Evolutionary conservation across 2,797 vertebrate species (phyloP).

Genomic region (Hipposideros larvatus): DNA sequence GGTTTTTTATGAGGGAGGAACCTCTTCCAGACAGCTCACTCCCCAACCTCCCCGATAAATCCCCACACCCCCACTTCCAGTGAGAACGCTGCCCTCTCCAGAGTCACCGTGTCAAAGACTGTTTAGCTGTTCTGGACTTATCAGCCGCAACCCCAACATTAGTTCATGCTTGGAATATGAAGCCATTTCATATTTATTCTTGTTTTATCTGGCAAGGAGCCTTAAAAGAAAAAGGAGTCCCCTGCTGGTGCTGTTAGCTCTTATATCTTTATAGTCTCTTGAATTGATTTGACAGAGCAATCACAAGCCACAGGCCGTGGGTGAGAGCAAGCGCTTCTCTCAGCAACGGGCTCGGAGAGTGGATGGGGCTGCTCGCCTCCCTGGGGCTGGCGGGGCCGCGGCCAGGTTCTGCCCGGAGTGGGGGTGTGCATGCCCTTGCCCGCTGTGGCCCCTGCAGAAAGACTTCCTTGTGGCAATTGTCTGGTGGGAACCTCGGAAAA

Average conservation of each 20-base stretch:
- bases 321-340: constrained; percentile 77
- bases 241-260: constrained; percentile 76
- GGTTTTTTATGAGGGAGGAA: constrained; percentile 63
- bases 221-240: constrained; percentile 74
- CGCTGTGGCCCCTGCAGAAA: neutral
- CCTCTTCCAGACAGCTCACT: constrained; percentile 55
- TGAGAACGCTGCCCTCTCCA: neutral
- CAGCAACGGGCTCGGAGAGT: constrained; percentile 63
- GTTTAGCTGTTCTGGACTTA: constrained; percentile 66
- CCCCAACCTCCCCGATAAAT: neutral
- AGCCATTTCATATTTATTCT: constrained; percentile 84
- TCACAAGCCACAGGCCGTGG: constrained; percentile 75
- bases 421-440: fast-evolving
- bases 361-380: constrained; percentile 31
- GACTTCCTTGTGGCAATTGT: neutral
- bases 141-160: constrained; percentile 77
- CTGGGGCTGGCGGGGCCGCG: neutral
- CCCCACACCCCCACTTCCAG: constrained; percentile 67
- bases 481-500: neutral
- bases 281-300: constrained; percentile 85
- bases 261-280: constrained; percentile 82
- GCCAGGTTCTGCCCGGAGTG: neutral
- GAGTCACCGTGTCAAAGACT: constrained; percentile 63
- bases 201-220: constrained; percentile 86
- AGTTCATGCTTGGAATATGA: constrained; percentile 83